phyloP scores from a whole-genome alignment of 2,888 invertebrate species.

The Eulithis testata region DNA sequence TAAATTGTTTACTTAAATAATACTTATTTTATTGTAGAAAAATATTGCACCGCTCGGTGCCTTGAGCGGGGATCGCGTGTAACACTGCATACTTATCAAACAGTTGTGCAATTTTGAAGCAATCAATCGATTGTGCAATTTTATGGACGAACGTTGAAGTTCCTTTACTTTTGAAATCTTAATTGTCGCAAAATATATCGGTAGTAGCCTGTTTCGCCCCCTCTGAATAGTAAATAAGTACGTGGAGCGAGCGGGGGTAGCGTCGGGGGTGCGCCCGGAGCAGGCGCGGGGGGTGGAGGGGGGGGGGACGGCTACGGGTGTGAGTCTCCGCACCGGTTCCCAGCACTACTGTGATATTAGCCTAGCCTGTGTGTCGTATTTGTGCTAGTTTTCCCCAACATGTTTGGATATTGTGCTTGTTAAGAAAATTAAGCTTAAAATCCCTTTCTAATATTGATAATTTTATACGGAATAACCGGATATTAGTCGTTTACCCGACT shows the following conservation, averaged over 20 bases:
- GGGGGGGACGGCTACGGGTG: constrained; percentile 41
- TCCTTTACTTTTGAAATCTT: constrained; percentile 77
- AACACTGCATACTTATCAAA: constrained; percentile 57
- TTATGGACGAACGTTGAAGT: constrained; percentile 57
- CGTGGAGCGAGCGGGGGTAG: constrained; percentile 53
- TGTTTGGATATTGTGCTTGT: constrained; percentile 77
- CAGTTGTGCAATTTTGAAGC: constrained; percentile 58
- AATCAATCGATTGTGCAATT: constrained; percentile 66
- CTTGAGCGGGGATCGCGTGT: constrained; percentile 46
- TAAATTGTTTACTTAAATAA: constrained; percentile 38
- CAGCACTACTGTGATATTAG: constrained; percentile 85
- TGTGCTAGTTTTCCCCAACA: constrained; percentile 79
- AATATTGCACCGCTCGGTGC: constrained; percentile 36
- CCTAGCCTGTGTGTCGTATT: constrained; percentile 83
- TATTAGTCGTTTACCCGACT: constrained; percentile 70
- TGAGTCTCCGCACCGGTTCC: constrained; percentile 74
- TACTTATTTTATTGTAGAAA: constrained; percentile 19
- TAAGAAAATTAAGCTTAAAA: constrained; percentile 64
- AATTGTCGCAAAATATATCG: constrained; percentile 82
- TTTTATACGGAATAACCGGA: constrained; percentile 76
- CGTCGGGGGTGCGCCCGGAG: constrained; percentile 14
- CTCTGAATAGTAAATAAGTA: constrained; percentile 80
- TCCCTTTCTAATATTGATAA: constrained; percentile 69
- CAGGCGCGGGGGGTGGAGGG: constrained; percentile 33
- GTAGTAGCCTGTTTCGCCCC: constrained; percentile 75